Percentiles rank a stretch among this genome's conserved stretches.
Conservation (phyloP, 2,888 invertebrate genomes). For the Euspilapteryx auroguttella region DNA sequence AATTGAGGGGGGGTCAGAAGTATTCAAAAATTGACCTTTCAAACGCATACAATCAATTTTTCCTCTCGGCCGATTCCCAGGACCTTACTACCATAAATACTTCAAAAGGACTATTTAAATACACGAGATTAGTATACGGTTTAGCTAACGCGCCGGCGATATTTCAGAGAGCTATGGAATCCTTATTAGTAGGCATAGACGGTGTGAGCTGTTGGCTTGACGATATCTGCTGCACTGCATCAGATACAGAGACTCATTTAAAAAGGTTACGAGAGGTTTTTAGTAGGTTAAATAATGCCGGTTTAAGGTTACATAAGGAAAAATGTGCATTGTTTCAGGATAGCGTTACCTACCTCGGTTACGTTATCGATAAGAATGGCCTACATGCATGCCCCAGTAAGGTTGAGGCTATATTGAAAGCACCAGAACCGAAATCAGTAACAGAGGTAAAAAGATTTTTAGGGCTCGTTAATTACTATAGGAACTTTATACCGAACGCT, state of each 20-base stretch:
- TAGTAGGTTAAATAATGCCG: constrained; percentile 3
- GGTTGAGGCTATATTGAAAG: constrained; percentile 4
- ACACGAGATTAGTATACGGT: constrained; percentile 2
- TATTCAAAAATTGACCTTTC: constrained; percentile 10
- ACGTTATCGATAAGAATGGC: constrained; percentile 3
- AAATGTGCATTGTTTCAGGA: constrained; percentile 4
- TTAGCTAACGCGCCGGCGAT: constrained; percentile 2
- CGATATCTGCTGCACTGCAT: constrained; percentile 3
- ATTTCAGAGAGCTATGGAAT: constrained; percentile 2
- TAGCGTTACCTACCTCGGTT: constrained; percentile 5
- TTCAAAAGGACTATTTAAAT: constrained; percentile 7
- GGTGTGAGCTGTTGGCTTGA: too few relatives aligned
- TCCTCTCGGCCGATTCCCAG: constrained; percentile 7
- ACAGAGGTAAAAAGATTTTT: too few relatives aligned
- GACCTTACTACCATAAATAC: constrained; percentile 10
- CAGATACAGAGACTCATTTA: constrained; percentile 1
- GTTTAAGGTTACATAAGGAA: constrained; percentile 4
- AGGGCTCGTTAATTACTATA: too few relatives aligned
- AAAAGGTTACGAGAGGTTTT: constrained; percentile 2
- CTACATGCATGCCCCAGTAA: constrained; percentile 3
- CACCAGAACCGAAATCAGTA: constrained; percentile 3
- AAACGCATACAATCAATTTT: constrained; percentile 9
- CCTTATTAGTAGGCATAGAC: neutral
- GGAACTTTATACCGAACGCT: constrained; percentile 7
- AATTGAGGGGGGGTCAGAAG: constrained; percentile 9